These are phyloP conservation scores for Gryllus longicercus DNA, from an alignment of 2,888 invertebrate species.

Conservation along the genomic window DNA sequence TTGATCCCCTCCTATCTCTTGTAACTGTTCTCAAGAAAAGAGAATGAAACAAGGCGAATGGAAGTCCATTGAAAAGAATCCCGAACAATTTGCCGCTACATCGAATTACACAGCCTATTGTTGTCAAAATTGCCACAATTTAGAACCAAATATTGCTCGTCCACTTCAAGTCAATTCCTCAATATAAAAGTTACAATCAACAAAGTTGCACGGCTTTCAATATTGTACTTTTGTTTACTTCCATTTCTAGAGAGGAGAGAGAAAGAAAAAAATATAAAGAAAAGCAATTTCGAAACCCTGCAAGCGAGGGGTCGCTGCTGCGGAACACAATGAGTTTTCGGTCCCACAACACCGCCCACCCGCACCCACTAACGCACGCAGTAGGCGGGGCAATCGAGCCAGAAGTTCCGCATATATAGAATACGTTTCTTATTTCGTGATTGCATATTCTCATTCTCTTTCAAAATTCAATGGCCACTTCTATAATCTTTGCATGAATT, in stretches of 20 bases:
- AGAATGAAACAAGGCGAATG: constrained; percentile 11
- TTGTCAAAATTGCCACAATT: constrained; percentile 17
- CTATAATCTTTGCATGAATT: too few species aligned
- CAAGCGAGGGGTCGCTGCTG: background rate
- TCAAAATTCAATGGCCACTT: too few species aligned
- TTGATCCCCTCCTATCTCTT: background rate
- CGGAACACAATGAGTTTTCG: background rate
- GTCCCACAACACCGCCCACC: too few species aligned
- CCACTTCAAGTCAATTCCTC: background rate
- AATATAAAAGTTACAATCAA: constrained; percentile 1
- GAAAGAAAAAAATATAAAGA: background rate
- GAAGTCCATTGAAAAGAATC: constrained; percentile 11
- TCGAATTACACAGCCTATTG: background rate
- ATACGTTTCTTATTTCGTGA: too few species aligned
- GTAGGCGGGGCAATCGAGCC: too few species aligned
- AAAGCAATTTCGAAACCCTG: background rate
- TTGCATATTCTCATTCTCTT: too few species aligned
- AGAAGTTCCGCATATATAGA: too few species aligned
- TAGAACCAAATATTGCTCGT: background rate
- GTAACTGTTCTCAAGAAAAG: background rate
- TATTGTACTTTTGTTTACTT: constrained; percentile 1
- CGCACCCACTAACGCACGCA: too few species aligned
- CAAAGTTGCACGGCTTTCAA: background rate
- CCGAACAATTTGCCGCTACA: constrained; percentile 1
- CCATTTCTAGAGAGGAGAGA: background rate